These are phyloP conservation scores for Mesoligia furuncula DNA, from an alignment of 2,888 invertebrate genomes.

Conservation along the genomic window DNA sequence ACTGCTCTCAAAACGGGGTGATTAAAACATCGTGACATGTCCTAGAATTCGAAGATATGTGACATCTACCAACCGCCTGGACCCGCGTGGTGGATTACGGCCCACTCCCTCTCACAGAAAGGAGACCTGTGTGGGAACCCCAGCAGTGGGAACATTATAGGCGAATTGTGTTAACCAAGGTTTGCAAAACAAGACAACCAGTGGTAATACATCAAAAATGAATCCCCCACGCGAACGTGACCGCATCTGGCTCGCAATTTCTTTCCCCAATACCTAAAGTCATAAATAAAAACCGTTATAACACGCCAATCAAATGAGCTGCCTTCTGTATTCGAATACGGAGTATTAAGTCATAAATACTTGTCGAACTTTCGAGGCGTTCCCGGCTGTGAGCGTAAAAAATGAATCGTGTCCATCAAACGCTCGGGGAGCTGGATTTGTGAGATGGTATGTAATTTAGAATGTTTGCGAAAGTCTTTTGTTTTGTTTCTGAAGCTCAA, in stretches of 20 bases:
- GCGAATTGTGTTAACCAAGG: neutral
- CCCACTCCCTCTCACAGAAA: neutral
- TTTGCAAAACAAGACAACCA: neutral
- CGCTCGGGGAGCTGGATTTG: slow-evolving; percentile 11
- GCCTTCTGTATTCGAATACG: slow-evolving; percentile 47
- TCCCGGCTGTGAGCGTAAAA: slow-evolving; percentile 27
- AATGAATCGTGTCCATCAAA: slow-evolving; percentile 52
- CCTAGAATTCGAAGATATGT: neutral
- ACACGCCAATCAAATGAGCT: slow-evolving; percentile 51
- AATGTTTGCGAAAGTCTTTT: slow-evolving; percentile 1
- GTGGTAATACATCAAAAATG: neutral
- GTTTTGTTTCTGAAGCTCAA: neutral
- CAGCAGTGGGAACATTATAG: neutral
- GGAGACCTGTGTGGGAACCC: neutral
- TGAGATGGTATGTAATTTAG: slow-evolving; percentile 3
- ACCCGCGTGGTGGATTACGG: neutral
- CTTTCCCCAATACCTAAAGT: slow-evolving; percentile 18
- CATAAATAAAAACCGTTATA: slow-evolving; percentile 57
- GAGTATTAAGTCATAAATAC: slow-evolving; percentile 61
- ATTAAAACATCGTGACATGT: too few relatives aligned
- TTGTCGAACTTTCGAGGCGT: slow-evolving; percentile 38
- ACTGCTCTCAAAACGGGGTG: too few relatives aligned
- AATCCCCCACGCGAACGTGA: neutral
- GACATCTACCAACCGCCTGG: neutral
- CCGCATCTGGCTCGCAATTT: slow-evolving; percentile 22